Conservation (phyloP, 2,113 vertebrate species). For the Furnarius figulus region DNA sequence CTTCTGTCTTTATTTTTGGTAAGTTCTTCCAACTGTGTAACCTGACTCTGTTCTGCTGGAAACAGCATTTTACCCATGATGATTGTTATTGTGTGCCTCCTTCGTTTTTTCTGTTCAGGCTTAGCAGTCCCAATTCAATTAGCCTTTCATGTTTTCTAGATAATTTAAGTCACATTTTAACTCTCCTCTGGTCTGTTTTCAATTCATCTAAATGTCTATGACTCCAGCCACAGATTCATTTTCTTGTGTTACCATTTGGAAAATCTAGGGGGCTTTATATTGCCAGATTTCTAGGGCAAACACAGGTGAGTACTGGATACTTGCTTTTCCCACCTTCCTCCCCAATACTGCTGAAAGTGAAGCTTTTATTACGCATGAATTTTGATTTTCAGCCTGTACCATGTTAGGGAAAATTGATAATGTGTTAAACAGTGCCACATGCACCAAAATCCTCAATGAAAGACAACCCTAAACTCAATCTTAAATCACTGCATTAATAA, state of each 20-base stretch:
- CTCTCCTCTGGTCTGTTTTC: neutral
- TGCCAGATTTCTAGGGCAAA: neutral
- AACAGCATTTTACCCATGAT: neutral
- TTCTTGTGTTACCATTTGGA: neutral
- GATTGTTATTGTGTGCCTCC: neutral
- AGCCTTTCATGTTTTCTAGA: neutral
- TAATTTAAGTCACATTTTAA: neutral
- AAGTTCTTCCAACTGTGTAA: neutral
- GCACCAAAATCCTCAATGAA: neutral
- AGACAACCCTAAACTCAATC: neutral
- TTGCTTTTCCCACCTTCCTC: neutral
- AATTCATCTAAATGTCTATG: neutral
- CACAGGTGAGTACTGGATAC: neutral
- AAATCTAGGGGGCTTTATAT: neutral
- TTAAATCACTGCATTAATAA: neutral
- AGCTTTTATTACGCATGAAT: neutral
- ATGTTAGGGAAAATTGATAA: neutral
- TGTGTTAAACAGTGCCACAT: neutral
- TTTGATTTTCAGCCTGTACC: neutral
- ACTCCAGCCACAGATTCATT: neutral
- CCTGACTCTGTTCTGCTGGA: neutral
- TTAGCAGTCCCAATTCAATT: neutral
- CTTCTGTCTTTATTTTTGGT: neutral
- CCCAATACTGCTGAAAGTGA: neutral
- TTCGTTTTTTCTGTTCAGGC: neutral